phyloP scores from a whole-genome alignment of 1,140 invertebrate genomes.

The Rhyacophila brunnea region DNA sequence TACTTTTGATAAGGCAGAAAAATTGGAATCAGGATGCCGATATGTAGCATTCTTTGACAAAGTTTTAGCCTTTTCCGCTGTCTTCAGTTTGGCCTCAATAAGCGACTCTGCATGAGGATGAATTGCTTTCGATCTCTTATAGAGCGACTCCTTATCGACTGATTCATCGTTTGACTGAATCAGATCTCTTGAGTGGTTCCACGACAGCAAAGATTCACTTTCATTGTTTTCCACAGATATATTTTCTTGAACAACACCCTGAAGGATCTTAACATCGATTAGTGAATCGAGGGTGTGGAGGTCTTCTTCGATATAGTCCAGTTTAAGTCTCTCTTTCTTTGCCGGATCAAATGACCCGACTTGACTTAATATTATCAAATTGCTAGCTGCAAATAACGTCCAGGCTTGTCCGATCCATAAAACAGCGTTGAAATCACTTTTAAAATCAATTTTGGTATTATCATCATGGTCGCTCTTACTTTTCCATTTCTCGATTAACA shows the following conservation, averaged over 20 bases:
- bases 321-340: slow-evolving; percentile 67
- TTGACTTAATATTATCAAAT: slow-evolving; percentile 42
- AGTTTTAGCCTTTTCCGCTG: slow-evolving; percentile 40
- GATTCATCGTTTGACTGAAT: slow-evolving; percentile 5
- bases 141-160: slow-evolving; percentile 11
- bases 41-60: slow-evolving; percentile 47
- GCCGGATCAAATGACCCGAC: slow-evolving; percentile 68
- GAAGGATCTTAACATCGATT: slow-evolving; percentile 44
- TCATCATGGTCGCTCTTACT: background rate
- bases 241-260: slow-evolving; percentile 44
- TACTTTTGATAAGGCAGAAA: slow-evolving; percentile 47
- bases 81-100: slow-evolving; percentile 40
- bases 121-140: slow-evolving; percentile 26
- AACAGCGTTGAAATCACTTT: background rate
- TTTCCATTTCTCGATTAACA: background rate
- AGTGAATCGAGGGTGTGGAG: slow-evolving; percentile 48
- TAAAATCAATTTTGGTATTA: background rate
- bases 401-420: slow-evolving; percentile 16
- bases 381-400: slow-evolving; percentile 22
- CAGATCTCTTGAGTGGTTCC: slow-evolving; percentile 13
- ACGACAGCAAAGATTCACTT: slow-evolving; percentile 10
- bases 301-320: slow-evolving; percentile 65
- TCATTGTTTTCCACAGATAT: slow-evolving; percentile 30
- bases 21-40: slow-evolving; percentile 44
- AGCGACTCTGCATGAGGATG: slow-evolving; percentile 45